Conservation (phyloP, 2,888 invertebrate genomes). For the Belgica antarctica region DNA sequence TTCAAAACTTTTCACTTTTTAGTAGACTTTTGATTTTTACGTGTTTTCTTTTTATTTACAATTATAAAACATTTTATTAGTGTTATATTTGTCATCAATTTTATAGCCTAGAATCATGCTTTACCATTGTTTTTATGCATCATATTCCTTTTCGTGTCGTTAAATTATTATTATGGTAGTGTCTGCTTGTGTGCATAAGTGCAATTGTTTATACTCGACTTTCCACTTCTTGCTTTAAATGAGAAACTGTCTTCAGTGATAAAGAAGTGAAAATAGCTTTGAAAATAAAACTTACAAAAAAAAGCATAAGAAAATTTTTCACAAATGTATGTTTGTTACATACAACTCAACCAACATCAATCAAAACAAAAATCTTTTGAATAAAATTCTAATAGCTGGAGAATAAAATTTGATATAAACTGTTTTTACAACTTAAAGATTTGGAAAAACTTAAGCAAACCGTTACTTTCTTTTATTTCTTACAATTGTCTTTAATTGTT, state of each 20-base stretch:
- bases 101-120: conserved; percentile 39
- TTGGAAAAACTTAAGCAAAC: too few species aligned
- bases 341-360: too few species aligned
- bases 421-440: too few species aligned
- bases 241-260: too few species aligned
- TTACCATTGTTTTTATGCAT: conserved; percentile 32
- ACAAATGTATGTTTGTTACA: too few species aligned
- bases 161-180: conserved; percentile 19
- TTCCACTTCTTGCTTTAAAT: background rate
- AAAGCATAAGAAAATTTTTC: conserved; percentile 1
- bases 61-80: conserved; percentile 28
- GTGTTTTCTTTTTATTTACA: conserved; percentile 29
- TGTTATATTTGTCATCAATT: conserved; percentile 19
- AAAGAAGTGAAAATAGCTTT: background rate
- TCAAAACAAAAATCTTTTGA: too few species aligned
- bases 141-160: background rate
- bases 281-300: background rate
- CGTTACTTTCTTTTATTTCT: background rate
- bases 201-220: conserved; percentile 10
- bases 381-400: too few species aligned
- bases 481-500: background rate
- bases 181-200: background rate
- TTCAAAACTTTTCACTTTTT: too few species aligned
- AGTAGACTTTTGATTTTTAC: conserved; percentile 33
- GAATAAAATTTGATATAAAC: too few species aligned